A percentile compares a stretch with the other conserved stretches of the same genome.
Evolutionary conservation across 2,113 vertebrate species (phyloP).

Genomic region (Tetrao urogallus): DNA sequence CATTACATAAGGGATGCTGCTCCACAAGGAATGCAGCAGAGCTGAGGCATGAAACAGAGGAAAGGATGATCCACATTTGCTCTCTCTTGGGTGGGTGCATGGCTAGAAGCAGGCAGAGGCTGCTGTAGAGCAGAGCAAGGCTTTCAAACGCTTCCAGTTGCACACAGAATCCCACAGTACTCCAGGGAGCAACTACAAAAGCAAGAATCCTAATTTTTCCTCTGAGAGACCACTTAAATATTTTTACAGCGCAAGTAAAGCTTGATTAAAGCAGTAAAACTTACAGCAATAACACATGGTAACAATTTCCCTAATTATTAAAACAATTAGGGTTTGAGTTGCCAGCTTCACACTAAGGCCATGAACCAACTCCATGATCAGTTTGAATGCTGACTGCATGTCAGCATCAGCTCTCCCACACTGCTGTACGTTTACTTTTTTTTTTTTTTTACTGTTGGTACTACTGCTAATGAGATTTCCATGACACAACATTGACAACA

Average conservation of each 20-base stretch:
- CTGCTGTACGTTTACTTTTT: accelerated
- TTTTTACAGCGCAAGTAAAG: neutral
- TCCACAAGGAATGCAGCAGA: neutral
- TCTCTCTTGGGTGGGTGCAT: neutral
- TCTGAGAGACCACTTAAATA: neutral
- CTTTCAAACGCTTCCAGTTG: neutral
- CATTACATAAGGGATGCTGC: neutral
- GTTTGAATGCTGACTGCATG: neutral
- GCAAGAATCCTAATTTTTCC: neutral
- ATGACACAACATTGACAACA: neutral
- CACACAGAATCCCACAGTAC: neutral
- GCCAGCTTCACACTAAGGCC: neutral
- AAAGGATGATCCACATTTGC: accelerated
- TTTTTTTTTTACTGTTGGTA: neutral
- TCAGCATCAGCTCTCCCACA: neutral
- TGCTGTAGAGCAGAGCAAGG: neutral
- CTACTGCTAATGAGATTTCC: neutral
- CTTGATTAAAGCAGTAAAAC: neutral
- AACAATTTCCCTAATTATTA: neutral
- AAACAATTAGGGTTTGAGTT: neutral
- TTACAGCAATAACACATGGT: neutral
- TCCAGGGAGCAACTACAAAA: neutral
- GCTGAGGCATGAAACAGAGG: neutral
- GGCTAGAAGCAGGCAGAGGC: neutral
- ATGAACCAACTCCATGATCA: neutral